Evolutionary conservation across 2,888 invertebrate genomes (phyloP).

Genomic region (Eulithis testata): DNA sequence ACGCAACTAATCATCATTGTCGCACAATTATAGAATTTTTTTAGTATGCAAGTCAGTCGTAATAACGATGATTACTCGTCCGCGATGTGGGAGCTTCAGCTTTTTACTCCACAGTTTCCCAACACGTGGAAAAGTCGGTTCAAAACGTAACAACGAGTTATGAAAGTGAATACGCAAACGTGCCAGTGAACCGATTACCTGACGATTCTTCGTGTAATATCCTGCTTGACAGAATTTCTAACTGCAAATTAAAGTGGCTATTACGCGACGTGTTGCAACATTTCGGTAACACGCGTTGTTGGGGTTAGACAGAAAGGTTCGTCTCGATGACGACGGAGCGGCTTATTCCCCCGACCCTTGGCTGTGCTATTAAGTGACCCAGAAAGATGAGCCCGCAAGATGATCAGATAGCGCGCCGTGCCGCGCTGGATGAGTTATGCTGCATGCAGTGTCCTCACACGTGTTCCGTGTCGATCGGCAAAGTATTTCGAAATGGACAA

Average conservation of each 20-base stretch:
- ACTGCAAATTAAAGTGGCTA: slow-evolving; percentile 46
- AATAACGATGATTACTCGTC: slow-evolving; percentile 71
- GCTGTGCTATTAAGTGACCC: slow-evolving; percentile 61
- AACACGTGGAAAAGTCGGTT: slow-evolving; percentile 76
- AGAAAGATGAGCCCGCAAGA: slow-evolving; percentile 62
- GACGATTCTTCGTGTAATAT: slow-evolving; percentile 67
- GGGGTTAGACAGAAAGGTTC: slow-evolving; percentile 30
- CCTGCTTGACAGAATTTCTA: slow-evolving; percentile 66
- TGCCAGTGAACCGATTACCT: slow-evolving; percentile 63
- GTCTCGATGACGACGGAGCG: slow-evolving; percentile 46
- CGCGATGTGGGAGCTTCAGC: slow-evolving; percentile 74
- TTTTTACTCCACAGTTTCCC: slow-evolving; percentile 74
- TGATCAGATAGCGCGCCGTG: slow-evolving; percentile 31
- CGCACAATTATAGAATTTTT: slow-evolving; percentile 66
- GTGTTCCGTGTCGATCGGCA: slow-evolving; percentile 62
- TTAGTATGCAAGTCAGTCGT: slow-evolving; percentile 59
- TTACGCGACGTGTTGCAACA: slow-evolving; percentile 56
- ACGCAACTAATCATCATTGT: slow-evolving; percentile 65
- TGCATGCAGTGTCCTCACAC: slow-evolving; percentile 51
- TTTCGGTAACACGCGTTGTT: slow-evolving; percentile 33
- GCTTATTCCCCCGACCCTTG: slow-evolving; percentile 43
- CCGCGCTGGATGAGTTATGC: slow-evolving; percentile 38
- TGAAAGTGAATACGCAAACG: slow-evolving; percentile 78
- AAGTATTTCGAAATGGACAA: slow-evolving; percentile 74
- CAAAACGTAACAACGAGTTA: slow-evolving; percentile 79